Percentiles rank a stretch among this genome's conserved stretches.
Evolutionary conservation across 2,888 invertebrate genomes (phyloP).

Genomic region (Drosophila testacea): DNA sequence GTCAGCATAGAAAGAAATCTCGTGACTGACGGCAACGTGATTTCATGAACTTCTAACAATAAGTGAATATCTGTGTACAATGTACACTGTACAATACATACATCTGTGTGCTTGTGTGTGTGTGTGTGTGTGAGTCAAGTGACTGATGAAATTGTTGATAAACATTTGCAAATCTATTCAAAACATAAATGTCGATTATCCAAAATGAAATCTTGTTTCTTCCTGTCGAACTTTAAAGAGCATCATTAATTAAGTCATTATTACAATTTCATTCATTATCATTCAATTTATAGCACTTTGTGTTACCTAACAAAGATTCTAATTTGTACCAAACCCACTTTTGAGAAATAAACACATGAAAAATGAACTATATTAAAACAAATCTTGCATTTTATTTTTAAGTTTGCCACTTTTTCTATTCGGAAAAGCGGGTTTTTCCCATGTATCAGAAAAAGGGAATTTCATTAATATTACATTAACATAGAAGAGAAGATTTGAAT

Average conservation of each 20-base stretch:
- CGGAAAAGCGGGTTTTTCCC: no score
- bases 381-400: no score
- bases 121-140: slow-evolving; percentile 26
- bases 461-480: no score
- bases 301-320: no score
- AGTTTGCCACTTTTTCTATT: no score
- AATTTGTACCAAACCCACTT: no score
- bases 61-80: slow-evolving; percentile 3
- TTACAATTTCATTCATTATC: not conserved
- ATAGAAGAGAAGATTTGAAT: no score
- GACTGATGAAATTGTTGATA: slow-evolving; percentile 52
- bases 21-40: slow-evolving; percentile 53
- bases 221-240: not conserved
- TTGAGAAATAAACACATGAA: no score
- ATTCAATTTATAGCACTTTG: not conserved
- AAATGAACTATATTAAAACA: no score
- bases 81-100: not conserved
- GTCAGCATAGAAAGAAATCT: slow-evolving; percentile 43
- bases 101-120: slow-evolving; percentile 2
- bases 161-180: slow-evolving; percentile 31
- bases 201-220: slow-evolving; percentile 3
- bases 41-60: slow-evolving; percentile 3
- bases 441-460: no score
- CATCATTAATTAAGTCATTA: not conserved
- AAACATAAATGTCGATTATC: slow-evolving; percentile 12